Percentiles rank a stretch among this genome's conserved stretches.
Conservation (phyloP, 2,888 invertebrate species). For the Agrochola lota region DNA sequence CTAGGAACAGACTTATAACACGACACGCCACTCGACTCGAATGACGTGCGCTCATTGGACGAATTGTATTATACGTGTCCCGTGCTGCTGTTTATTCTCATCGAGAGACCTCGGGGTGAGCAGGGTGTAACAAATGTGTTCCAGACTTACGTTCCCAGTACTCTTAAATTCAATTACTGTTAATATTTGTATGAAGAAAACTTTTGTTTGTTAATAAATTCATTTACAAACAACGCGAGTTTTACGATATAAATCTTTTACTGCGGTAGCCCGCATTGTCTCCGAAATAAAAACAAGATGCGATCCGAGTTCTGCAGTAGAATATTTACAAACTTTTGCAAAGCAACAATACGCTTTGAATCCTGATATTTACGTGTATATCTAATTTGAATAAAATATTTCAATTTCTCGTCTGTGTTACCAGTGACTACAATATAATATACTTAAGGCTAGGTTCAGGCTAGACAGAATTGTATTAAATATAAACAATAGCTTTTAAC, state of each 20-base stretch:
- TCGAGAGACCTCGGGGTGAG: background rate
- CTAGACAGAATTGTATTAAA: background rate
- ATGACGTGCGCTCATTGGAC: slow-evolving; percentile 13
- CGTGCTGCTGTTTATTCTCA: slow-evolving; percentile 5
- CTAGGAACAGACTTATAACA: slow-evolving; percentile 2
- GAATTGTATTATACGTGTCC: slow-evolving; percentile 29
- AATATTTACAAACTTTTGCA: background rate
- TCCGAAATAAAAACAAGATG: slow-evolving; percentile 21
- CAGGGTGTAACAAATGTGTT: slow-evolving; percentile 30
- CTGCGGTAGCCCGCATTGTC: background rate
- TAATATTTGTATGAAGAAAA: slow-evolving; percentile 22
- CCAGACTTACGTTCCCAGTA: background rate
- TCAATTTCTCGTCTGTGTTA: background rate
- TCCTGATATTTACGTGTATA: background rate
- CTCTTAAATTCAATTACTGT: slow-evolving; percentile 33
- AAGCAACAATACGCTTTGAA: slow-evolving; percentile 2
- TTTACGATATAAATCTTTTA: slow-evolving; percentile 16
- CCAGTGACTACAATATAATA: background rate
- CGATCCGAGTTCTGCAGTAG: background rate
- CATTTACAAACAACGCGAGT: background rate
- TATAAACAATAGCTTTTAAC: background rate
- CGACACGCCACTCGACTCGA: slow-evolving; percentile 12
- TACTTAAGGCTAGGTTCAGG: background rate
- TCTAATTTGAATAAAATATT: slow-evolving; percentile 37
- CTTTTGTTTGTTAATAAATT: slow-evolving; percentile 28